A percentile compares a stretch with the other conserved stretches of the same genome.
Conservation (phyloP, 2,113 vertebrate genomes). For the Hemiscyllium ocellatum region DNA sequence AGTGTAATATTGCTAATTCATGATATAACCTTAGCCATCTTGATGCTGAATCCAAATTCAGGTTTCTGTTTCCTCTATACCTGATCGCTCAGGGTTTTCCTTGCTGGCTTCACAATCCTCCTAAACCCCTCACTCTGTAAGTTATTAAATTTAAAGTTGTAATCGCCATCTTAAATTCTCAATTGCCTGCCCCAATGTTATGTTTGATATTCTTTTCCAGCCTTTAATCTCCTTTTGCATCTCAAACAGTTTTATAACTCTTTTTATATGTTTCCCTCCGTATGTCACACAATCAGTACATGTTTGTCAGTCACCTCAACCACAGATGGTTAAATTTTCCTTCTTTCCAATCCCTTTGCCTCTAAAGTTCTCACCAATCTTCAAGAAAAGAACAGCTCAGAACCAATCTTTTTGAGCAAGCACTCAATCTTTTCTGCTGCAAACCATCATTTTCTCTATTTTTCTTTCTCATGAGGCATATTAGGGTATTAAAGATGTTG, state of each 20-base stretch:
- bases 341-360: background rate
- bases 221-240: background rate
- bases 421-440: background rate
- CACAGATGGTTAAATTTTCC: background rate
- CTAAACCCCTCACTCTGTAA: background rate
- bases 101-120: background rate
- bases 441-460: background rate
- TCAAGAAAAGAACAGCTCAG: background rate
- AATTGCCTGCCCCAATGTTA: background rate
- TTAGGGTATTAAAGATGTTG: background rate
- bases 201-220: background rate
- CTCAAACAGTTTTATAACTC: background rate
- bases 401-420: no score
- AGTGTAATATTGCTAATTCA: background rate
- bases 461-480: background rate
- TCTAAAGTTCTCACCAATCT: background rate
- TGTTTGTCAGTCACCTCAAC: background rate
- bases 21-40: background rate
- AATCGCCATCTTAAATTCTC: background rate
- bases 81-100: background rate
- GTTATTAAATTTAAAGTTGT: background rate
- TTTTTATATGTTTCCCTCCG: background rate
- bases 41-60: background rate
- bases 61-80: background rate
- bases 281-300: background rate